Evolutionary conservation across 2,888 invertebrate species (phyloP).

Genomic region (Polyommatus iphigenia): DNA sequence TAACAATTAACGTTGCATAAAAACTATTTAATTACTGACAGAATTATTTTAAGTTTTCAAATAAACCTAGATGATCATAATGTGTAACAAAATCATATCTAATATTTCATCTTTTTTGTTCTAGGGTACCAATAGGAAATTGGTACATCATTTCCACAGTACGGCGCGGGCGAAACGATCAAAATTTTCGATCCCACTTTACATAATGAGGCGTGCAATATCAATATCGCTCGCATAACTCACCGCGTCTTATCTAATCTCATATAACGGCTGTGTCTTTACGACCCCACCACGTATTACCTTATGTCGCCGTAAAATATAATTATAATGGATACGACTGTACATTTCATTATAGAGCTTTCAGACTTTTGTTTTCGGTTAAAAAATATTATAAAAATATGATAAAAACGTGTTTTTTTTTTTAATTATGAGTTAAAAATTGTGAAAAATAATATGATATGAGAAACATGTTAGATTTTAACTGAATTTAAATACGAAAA

Average conservation of each 20-base stretch:
- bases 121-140: background rate
- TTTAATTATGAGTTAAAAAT: background rate
- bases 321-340: conserved; percentile 12
- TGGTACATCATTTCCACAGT: background rate
- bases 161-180: background rate
- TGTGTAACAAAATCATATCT: background rate
- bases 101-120: background rate
- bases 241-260: conserved; percentile 26
- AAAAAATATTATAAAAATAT: background rate
- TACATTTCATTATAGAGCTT: background rate
- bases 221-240: conserved; percentile 10
- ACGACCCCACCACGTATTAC: background rate
- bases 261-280: conserved; percentile 15
- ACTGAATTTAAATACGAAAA: background rate
- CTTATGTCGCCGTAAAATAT: conserved; percentile 25
- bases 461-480: too few species aligned
- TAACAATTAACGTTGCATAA: too few species aligned
- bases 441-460: too few species aligned
- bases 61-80: too few species aligned
- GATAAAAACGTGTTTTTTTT: background rate
- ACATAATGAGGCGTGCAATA: conserved; percentile 22
- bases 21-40: too few species aligned
- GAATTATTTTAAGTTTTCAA: too few species aligned
- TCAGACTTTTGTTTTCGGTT: background rate
- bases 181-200: conserved; percentile 17